phyloP scores from a whole-genome alignment of 1,140 invertebrate genomes.

The Reticulitermes speratus region DNA sequence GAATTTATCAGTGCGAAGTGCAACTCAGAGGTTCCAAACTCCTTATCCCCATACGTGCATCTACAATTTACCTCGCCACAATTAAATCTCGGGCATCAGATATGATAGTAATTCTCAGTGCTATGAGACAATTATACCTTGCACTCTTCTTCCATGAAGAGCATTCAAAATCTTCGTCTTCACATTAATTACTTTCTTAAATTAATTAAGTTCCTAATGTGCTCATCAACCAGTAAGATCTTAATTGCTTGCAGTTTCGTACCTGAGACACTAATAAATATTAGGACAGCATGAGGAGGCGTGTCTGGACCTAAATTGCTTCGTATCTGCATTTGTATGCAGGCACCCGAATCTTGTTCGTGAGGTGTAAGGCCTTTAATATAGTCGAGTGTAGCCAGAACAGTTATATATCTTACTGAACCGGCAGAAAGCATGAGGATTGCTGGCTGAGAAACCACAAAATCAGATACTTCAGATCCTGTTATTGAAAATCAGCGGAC shows the following conservation, averaged over 20 bases:
- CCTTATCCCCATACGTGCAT: not conserved
- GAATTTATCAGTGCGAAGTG: not conserved
- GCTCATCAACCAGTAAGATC: not conserved
- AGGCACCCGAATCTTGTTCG: too few relatives aligned
- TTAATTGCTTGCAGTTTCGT: conserved; percentile 1
- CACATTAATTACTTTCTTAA: not conserved
- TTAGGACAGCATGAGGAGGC: not conserved
- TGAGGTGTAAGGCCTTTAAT: too few relatives aligned
- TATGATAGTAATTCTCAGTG: not conserved
- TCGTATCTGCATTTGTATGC: not conserved
- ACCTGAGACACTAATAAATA: not conserved
- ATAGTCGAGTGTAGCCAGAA: too few relatives aligned
- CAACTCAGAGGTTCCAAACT: not conserved
- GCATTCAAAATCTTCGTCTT: not conserved
- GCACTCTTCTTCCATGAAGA: not conserved
- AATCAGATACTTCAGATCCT: too few relatives aligned
- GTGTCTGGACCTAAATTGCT: not conserved
- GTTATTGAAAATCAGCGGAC: too few relatives aligned
- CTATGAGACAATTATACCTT: too few relatives aligned
- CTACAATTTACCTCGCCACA: not conserved
- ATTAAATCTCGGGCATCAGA: not conserved
- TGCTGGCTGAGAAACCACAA: too few relatives aligned
- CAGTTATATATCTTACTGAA: too few relatives aligned
- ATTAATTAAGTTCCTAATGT: not conserved
- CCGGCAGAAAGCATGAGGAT: too few relatives aligned